Evolutionary conservation across 1,140 invertebrate genomes (phyloP), one percentile per base, ranked within the genome.

Genomic region (Cydia pomonella): DNA sequence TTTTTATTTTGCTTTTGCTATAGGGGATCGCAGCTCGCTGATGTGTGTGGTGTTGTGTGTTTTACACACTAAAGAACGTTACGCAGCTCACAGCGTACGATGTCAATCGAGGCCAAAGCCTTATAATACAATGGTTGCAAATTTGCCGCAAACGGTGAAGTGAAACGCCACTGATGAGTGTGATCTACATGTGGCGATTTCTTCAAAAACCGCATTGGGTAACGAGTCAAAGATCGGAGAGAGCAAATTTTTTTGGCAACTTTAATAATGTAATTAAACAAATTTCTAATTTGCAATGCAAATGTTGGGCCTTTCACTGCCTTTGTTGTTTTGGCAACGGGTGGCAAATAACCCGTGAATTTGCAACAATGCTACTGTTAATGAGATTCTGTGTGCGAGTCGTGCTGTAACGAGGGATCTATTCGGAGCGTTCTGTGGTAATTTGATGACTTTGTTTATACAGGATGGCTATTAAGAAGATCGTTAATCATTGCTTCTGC

Each of bases 241-340:
- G 64, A 69, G 64, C 64, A 33, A 69, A n/a, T 41, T 69, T 69
- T 69, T 69, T 69, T 69, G 33, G 33, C 64, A 69, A 69, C 27
- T 38, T 41, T 73, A 53, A 73, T 73, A 73, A 73, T 53, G 47
- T 73, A 53, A 73, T 73, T 73, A 73, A 73, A 73, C 72, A 33
- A 73, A 73, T 73, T 73, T 73, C 72, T 73, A 73, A 73, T 73
- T 73, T 53, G 72, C 47, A 53, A 50, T 73, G 72, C 72, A 73
- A 53, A 73, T 50, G 47, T 7, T 69, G 27, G 27, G n/a, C 69
- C 72, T 73, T 73, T 73, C 72, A 73, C 72, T 21, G 18, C 21
- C 13, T 44, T 73, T 69, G 64, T 69, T 69, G 64, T 69, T 69
- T 69, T 69, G 64, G 27, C 64, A 69, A 69, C 64, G 25, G 3